Conservation (phyloP, 2,113 vertebrate genomes). For the Melospiza melodia region DNA sequence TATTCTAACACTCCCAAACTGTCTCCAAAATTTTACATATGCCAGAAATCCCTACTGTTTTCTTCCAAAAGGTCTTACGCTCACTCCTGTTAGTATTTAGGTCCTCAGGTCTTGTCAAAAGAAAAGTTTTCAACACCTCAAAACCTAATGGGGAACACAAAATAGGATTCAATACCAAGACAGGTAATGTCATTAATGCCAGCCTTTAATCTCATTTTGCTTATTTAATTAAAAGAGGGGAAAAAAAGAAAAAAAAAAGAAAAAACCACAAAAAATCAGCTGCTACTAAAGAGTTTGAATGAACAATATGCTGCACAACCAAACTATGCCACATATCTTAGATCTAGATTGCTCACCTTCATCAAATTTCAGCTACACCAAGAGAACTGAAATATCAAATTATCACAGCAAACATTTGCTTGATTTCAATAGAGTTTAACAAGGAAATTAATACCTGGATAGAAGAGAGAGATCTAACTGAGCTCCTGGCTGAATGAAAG, state of each 20-base stretch:
- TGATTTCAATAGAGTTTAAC: background rate
- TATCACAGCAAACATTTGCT: background rate
- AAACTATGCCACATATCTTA: background rate
- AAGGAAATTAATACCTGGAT: background rate
- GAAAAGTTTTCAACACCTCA: background rate
- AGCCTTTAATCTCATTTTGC: background rate
- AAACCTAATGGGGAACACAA: background rate
- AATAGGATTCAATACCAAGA: background rate
- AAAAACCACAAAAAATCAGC: background rate
- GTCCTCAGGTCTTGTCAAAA: background rate
- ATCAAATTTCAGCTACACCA: background rate
- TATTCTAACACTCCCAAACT: background rate
- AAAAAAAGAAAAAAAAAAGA: too few relatives aligned
- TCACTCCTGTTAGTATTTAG: background rate
- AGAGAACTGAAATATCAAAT: background rate
- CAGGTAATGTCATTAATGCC: background rate
- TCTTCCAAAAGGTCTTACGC: background rate
- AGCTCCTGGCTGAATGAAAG: background rate
- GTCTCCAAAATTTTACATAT: background rate
- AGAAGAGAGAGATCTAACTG: background rate
- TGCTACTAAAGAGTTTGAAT: background rate
- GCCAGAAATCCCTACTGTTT: background rate
- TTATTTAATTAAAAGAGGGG: background rate
- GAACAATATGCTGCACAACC: background rate
- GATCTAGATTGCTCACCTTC: background rate